These are phyloP conservation scores for Channallabes apus DNA, from an alignment of 2,797 vertebrate genomes.

Conservation along the genomic window DNA sequence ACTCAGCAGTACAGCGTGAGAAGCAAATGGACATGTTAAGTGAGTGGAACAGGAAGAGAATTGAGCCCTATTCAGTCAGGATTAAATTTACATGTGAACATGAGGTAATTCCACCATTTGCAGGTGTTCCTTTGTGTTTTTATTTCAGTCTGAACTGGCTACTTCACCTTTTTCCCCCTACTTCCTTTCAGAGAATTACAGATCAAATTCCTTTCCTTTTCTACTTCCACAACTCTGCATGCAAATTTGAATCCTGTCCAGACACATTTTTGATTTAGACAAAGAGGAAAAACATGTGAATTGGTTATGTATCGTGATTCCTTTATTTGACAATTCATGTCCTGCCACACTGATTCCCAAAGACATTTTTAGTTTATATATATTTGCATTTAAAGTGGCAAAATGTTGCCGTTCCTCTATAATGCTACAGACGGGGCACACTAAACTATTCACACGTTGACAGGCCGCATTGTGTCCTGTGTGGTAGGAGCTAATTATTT, in stretches of 20 bases:
- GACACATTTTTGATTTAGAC: neutral
- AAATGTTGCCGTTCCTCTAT: too few relatives aligned
- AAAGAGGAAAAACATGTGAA: too few relatives aligned
- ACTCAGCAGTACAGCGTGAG: slow-evolving; percentile 22
- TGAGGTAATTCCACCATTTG: neutral
- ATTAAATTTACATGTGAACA: neutral
- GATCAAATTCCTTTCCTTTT: neutral
- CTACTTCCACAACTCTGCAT: neutral
- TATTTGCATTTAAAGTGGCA: too few relatives aligned
- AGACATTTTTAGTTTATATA: too few relatives aligned
- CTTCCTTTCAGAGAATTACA: neutral
- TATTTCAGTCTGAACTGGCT: neutral
- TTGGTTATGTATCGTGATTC: too few relatives aligned
- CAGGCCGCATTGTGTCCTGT: too few relatives aligned
- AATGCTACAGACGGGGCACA: too few relatives aligned
- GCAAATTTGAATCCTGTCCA: neutral
- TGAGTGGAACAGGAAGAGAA: slow-evolving; percentile 36
- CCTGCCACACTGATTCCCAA: too few relatives aligned
- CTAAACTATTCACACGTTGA: too few relatives aligned
- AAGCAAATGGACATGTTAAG: slow-evolving; percentile 29
- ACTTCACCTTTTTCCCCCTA: neutral
- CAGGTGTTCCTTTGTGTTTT: neutral
- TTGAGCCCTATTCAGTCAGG: neutral
- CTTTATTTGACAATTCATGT: too few relatives aligned
- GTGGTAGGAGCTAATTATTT: too few relatives aligned